Evolutionary conservation across 1,140 invertebrate species (phyloP).

Genomic region (Achatina immaculata): DNA sequence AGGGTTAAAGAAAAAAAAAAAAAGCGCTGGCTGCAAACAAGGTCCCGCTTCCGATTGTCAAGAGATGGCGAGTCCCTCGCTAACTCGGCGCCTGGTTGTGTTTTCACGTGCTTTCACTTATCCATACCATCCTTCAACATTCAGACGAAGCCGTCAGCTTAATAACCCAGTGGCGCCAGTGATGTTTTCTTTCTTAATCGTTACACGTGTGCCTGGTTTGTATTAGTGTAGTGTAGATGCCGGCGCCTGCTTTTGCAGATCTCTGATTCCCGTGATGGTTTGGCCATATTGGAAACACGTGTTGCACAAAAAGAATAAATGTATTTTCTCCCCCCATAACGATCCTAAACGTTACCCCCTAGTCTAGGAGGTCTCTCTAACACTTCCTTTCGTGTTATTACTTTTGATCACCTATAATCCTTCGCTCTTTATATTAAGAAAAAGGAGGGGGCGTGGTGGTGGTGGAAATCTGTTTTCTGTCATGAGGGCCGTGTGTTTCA

Average conservation of each 20-base stretch:
- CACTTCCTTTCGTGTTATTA: neutral
- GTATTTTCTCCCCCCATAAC: slow-evolving; percentile 13
- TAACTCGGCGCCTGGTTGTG: slow-evolving; percentile 41
- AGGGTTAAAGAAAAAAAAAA: too few relatives aligned
- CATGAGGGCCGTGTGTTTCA: too few relatives aligned
- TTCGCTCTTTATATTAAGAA: too few relatives aligned
- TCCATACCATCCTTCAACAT: slow-evolving; percentile 35
- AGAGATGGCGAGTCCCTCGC: neutral
- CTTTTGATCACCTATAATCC: neutral
- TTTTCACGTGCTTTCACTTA: slow-evolving; percentile 42
- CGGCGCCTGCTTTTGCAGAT: slow-evolving; percentile 42
- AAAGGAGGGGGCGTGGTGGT: too few relatives aligned
- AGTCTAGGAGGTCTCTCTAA: neutral
- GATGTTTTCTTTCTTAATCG: slow-evolving; percentile 61
- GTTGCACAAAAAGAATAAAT: slow-evolving; percentile 28
- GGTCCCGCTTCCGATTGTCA: neutral
- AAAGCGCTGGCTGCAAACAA: neutral
- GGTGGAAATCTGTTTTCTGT: too few relatives aligned
- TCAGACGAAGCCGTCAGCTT: slow-evolving; percentile 45
- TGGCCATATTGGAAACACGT: slow-evolving; percentile 45
- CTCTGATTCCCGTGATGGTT: slow-evolving; percentile 28
- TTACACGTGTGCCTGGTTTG: slow-evolving; percentile 56
- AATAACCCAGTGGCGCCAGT: slow-evolving; percentile 55
- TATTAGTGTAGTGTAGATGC: slow-evolving; percentile 46
- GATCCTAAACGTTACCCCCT: slow-evolving; percentile 1